These are phyloP conservation scores for Epicampocera succincta DNA, from an alignment of 2,888 invertebrate species.

Conservation along the genomic window DNA sequence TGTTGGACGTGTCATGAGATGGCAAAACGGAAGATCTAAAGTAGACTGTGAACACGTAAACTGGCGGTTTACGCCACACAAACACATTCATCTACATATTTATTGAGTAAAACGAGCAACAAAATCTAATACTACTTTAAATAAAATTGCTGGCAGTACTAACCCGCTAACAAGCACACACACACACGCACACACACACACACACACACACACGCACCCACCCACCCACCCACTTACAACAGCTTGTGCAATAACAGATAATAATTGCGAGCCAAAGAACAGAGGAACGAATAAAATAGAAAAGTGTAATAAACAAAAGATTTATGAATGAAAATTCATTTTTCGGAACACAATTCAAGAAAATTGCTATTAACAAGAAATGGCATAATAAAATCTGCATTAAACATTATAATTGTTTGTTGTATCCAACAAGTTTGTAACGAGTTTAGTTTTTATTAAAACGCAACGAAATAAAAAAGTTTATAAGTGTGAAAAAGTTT, in stretches of 20 bases:
- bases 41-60: constrained; percentile 44
- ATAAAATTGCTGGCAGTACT: constrained; percentile 7
- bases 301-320: constrained; percentile 26
- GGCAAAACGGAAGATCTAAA: constrained; percentile 18
- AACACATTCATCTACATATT: neutral
- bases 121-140: constrained; percentile 8
- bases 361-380: constrained; percentile 9
- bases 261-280: constrained; percentile 23
- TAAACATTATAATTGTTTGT: neutral
- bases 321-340: constrained; percentile 53
- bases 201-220: neutral
- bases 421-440: neutral
- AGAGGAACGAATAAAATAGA: neutral
- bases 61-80: constrained; percentile 24
- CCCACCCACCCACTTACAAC: neutral
- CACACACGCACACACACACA: constrained; percentile 5
- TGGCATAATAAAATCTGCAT: constrained; percentile 1
- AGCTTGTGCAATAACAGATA: constrained; percentile 1
- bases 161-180: constrained; percentile 34
- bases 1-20: constrained; percentile 19
- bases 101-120: constrained; percentile 11
- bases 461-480: no score
- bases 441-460: no score
- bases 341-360: constrained; percentile 24
- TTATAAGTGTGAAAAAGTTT: no score